phyloP scores from a whole-genome alignment of 2,888 invertebrate species.

The Diploptera punctata region DNA sequence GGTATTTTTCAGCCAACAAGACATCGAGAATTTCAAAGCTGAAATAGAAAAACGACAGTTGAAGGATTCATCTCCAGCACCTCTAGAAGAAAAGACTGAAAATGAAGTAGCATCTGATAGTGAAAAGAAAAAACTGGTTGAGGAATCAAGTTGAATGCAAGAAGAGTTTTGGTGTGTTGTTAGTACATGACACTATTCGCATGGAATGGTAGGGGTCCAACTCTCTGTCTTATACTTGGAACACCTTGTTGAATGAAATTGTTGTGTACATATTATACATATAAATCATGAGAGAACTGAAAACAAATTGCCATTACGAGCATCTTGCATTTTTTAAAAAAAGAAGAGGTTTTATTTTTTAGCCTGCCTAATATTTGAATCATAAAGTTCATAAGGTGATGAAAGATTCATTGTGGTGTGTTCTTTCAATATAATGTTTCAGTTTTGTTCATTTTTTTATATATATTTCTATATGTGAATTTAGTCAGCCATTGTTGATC shows the following conservation, averaged over 20 bases:
- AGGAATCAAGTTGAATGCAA: conserved; percentile 15
- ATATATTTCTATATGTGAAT: background rate
- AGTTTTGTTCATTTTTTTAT: background rate
- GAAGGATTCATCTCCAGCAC: conserved; percentile 48
- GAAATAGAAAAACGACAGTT: conserved; percentile 87
- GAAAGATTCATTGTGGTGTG: background rate
- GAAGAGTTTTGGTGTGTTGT: conserved; percentile 23
- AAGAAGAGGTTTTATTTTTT: conserved; percentile 17
- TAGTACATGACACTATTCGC: conserved; percentile 34
- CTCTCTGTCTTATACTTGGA: conserved; percentile 21
- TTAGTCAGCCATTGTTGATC: background rate
- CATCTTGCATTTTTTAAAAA: conserved; percentile 14
- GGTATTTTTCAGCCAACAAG: conserved; percentile 87
- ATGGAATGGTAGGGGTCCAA: conserved; percentile 38
- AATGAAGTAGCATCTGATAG: conserved; percentile 20
- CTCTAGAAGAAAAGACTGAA: conserved; percentile 42
- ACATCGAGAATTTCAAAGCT: conserved; percentile 92
- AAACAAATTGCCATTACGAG: background rate
- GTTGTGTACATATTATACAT: background rate
- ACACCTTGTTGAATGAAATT: conserved; percentile 18
- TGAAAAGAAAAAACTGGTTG: background rate
- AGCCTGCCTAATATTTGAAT: background rate
- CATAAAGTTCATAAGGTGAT: background rate
- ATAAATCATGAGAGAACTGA: background rate
- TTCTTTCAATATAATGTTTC: background rate